phyloP scores from a whole-genome alignment of 2,888 invertebrate species.

The Cheilosia variabilis region DNA sequence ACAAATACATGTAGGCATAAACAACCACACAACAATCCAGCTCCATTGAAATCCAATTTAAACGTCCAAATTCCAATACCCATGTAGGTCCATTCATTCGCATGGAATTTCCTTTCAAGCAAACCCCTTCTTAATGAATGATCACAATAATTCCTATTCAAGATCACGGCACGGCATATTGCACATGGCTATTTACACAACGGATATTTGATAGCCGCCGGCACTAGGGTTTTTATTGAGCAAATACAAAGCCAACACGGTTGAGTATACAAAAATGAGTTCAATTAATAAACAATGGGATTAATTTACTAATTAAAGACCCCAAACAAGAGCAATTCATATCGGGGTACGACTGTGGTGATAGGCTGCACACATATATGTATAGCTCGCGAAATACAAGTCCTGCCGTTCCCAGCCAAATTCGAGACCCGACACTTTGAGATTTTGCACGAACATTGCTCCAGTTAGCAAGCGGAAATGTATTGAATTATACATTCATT shows the following conservation, averaged over 20 bases:
- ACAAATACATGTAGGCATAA: background rate
- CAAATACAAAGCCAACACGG: constrained; percentile 68
- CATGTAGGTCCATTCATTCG: constrained; percentile 58
- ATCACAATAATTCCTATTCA: constrained; percentile 69
- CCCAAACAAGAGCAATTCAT: constrained; percentile 73
- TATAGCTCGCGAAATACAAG: constrained; percentile 19
- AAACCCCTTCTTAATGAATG: constrained; percentile 59
- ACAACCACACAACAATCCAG: constrained; percentile 4
- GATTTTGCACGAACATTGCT: constrained; percentile 46
- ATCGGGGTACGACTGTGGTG: constrained; percentile 10
- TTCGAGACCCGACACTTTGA: constrained; percentile 51
- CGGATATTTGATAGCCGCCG: constrained; percentile 73
- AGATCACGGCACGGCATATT: constrained; percentile 65
- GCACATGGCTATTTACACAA: constrained; percentile 65
- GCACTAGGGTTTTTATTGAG: constrained; percentile 55
- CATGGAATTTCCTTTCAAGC: constrained; percentile 51
- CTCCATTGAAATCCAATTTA: constrained; percentile 56
- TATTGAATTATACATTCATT: constrained; percentile 61
- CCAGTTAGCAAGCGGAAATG: constrained; percentile 65
- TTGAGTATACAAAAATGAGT: constrained; percentile 65
- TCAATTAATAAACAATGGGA: constrained; percentile 83
- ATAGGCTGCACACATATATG: constrained; percentile 5
- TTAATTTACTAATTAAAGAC: constrained; percentile 84
- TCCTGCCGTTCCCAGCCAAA: constrained; percentile 69
- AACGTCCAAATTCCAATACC: constrained; percentile 41